Base-by-base conservation (phyloP, 2,888 invertebrate species). In the Troglohyphantes excavatus region DNA sequence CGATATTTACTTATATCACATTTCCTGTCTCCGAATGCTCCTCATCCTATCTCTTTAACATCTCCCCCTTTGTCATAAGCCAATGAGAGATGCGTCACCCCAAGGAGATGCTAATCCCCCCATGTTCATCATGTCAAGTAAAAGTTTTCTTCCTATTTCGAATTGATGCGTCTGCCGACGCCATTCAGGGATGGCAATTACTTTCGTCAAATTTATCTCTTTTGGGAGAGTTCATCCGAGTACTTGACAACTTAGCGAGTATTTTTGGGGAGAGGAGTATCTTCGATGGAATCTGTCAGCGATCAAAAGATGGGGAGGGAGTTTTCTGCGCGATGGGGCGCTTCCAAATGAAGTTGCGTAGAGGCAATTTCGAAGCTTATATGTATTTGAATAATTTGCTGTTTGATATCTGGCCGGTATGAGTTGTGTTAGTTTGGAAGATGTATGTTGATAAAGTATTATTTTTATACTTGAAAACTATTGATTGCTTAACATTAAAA, bases 151-250 rank as follows among this genome's bases (percentile, higher is more conserved):
- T 21, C 63, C 2, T 9, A 1, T 9, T 23, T 17, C 26, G 76
- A 65, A 65, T 65, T 78, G 78, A 78, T 78, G 78, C 21, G 5
- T 13, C n/a, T 63, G 33, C 33, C 75, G 59, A 75, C 61, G 63
- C 23, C 33, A 63, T 78, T 65, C 78, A 61, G 65, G 63, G 78
- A 78, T 63, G 26, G 78, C 78, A 78, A 78, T 78, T 78, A 78
- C 65, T 78, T 43, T 78, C 78, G 43, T 63, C 63, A 39, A 63
- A 78, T 78, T 78, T 78, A 78, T 78, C 63, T 78, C 65, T 65
- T 43, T 39, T 9, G n/a, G 23, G 78, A 78, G 43, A 13, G 61
- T 65, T 78, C 65, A 78, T 43, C 43, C 65, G 63, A 29, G n/a
- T 53, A 29, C 75, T 78, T 78, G 78, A 78, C 78, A 78, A 65